Evolutionary conservation across 2,888 invertebrate genomes (phyloP).

Genomic region (Ptychoptera contaminata): DNA sequence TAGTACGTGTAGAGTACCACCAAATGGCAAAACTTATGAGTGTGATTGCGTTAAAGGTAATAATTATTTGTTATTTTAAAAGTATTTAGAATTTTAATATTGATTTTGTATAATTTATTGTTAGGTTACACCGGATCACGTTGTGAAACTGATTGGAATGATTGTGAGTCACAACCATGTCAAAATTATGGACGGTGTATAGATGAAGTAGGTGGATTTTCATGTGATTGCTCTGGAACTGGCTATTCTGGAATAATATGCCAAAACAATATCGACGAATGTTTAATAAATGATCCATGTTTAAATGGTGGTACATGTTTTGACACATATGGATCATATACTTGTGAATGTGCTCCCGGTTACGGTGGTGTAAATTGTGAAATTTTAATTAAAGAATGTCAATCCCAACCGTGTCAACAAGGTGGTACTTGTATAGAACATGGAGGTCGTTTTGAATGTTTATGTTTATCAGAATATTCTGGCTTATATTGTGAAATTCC

Average conservation of each 20-base stretch:
- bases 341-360: slow-evolving; percentile 61
- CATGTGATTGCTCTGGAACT: slow-evolving; percentile 61
- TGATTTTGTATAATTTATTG: too few species aligned
- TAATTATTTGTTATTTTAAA: slow-evolving; percentile 17
- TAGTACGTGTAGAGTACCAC: slow-evolving; percentile 53
- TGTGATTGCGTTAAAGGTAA: slow-evolving; percentile 39
- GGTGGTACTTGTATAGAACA: slow-evolving; percentile 51
- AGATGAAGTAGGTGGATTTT: slow-evolving; percentile 57
- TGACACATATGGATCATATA: slow-evolving; percentile 65
- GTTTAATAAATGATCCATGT: slow-evolving; percentile 48
- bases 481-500: slow-evolving; percentile 28
- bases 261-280: slow-evolving; percentile 68
- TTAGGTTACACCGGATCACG: slow-evolving; percentile 28
- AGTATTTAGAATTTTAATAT: not conserved
- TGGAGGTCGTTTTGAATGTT: slow-evolving; percentile 47
- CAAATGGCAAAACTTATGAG: slow-evolving; percentile 37
- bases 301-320: slow-evolving; percentile 61
- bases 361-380: slow-evolving; percentile 69
- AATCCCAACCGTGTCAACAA: slow-evolving; percentile 54
- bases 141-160: slow-evolving; percentile 54
- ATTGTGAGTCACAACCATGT: slow-evolving; percentile 54
- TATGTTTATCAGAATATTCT: slow-evolving; percentile 46
- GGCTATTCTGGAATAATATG: slow-evolving; percentile 61
- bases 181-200: slow-evolving; percentile 56
- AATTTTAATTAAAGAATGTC: slow-evolving; percentile 40